These are phyloP conservation scores for Pristionchus mayeri DNA, from an alignment of 2,888 invertebrate species.

Conservation along the genomic window DNA sequence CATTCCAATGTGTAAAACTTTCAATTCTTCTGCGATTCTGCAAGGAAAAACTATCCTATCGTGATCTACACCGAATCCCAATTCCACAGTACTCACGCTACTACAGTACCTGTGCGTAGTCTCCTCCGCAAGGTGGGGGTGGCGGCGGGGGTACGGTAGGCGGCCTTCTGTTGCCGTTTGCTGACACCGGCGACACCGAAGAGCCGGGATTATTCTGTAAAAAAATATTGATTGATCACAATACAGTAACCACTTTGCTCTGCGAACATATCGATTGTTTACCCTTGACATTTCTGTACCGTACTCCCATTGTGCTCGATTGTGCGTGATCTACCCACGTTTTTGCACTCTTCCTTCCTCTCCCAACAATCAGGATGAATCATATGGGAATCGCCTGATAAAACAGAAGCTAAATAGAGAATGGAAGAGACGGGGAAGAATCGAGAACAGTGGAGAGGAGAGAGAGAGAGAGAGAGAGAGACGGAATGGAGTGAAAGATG, in stretches of 20 bases:
- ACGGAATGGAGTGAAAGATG: not conserved
- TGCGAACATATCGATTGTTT: no score
- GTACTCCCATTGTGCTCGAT: not conserved
- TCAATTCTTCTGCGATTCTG: no score
- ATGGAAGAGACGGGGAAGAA: not conserved
- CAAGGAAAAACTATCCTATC: not conserved
- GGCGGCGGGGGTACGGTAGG: constrained; percentile 59
- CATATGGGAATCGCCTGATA: constrained; percentile 10
- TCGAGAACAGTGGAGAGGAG: not conserved
- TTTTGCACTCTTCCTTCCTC: not conserved
- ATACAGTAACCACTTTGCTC: not conserved
- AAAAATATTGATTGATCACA: not conserved
- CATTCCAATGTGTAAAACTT: not conserved
- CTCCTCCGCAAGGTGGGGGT: constrained; percentile 57
- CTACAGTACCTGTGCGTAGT: constrained; percentile 48
- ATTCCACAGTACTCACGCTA: not conserved
- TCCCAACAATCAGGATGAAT: constrained; percentile 13
- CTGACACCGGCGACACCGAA: constrained; percentile 10
- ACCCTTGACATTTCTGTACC: not conserved
- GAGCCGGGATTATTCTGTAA: constrained; percentile 46
- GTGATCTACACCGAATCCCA: not conserved
- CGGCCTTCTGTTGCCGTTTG: not conserved
- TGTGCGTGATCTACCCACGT: not conserved
- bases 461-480: constrained; percentile 6
- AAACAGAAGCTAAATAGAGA: not conserved